Evolutionary conservation across 2,113 vertebrate species (phyloP), one percentile per base, ranked within the genome.

Genomic region (Heloderma charlesbogerti): DNA sequence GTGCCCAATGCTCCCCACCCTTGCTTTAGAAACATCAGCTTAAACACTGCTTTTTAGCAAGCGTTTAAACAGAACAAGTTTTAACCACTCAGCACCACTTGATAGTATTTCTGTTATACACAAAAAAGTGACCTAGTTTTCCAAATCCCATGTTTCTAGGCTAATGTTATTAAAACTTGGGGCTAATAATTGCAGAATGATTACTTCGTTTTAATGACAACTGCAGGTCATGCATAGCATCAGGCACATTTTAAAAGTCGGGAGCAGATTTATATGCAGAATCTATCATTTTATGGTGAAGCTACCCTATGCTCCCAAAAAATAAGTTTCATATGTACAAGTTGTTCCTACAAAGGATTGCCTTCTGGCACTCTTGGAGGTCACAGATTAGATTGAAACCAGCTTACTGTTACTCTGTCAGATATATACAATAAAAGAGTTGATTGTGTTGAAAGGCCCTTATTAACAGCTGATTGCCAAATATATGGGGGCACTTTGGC

Each of bases 351-450:
- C 80, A 96, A 93, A 95, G 92, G 91, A 89, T 88, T 94, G 31
- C 92, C 78, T 93, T 95, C 92, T 96, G 79, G 95, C 96, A 94
- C 93, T 72, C 67, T 12, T 92, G 96, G 95, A 97, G 93, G 93
- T 97, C 94, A 94, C 89, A 92, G 89, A 93, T 88, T 96, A 20
- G 83, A 80, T 92, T 37, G 34, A 93, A 84, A 94, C 57, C 60
- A 90, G 43, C 37, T 95, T 93, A 86, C 84, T 94, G 88, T 66
- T 82, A 66, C 54, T 75, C 20, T 96, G 88, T 82, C 90, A 51
- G 96, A 95, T 48, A 89, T 94, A 90, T 4, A 87, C 94, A 94
- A 91, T 91, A 89, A 95, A 96, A 94, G 93, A 95, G 54, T 93
- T 94, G 94, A 95, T 95, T 95, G 83, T 27, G 6, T 93, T 85